Conservation (phyloP, 1,140 invertebrate genomes). For the Odontomachus brunneus region DNA sequence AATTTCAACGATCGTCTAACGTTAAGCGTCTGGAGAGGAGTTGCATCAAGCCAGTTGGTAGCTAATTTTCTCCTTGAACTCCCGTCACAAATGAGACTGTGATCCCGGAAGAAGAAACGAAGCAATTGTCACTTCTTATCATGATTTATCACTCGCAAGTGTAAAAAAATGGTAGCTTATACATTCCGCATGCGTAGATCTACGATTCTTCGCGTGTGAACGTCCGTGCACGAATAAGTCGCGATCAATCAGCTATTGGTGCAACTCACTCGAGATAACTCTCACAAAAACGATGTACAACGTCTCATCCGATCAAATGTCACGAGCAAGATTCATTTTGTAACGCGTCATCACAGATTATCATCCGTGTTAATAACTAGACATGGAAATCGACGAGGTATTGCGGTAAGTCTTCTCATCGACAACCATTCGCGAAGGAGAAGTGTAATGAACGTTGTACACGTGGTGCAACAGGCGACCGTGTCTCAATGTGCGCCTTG, state of each 20-base stretch:
- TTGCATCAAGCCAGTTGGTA: conserved; percentile 5
- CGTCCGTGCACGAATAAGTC: background rate
- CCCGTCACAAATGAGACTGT: conserved; percentile 7
- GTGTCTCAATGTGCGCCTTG: background rate
- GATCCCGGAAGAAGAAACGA: background rate
- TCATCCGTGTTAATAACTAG: conserved; percentile 42
- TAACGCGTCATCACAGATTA: conserved; percentile 21
- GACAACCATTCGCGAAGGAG: background rate
- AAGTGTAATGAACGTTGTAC: background rate
- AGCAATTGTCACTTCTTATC: background rate
- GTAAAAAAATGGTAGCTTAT: background rate
- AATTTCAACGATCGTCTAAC: conserved; percentile 5
- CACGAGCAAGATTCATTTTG: conserved; percentile 7
- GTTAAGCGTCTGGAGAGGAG: conserved; percentile 21
- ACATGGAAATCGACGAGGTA: background rate
- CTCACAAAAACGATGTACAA: conserved; percentile 1
- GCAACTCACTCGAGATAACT: conserved; percentile 37
- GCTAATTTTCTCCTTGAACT: conserved; percentile 12
- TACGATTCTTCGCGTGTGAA: background rate
- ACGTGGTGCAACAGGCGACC: background rate
- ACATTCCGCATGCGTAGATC: background rate
- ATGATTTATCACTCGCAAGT: background rate
- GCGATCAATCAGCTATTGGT: background rate
- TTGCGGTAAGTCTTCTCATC: conserved; percentile 11
- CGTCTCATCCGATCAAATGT: conserved; percentile 7